A percentile compares a stretch with the other conserved stretches of the same genome.
Evolutionary conservation across 2,888 invertebrate genomes (phyloP).

Genomic region (Thecophora atra): DNA sequence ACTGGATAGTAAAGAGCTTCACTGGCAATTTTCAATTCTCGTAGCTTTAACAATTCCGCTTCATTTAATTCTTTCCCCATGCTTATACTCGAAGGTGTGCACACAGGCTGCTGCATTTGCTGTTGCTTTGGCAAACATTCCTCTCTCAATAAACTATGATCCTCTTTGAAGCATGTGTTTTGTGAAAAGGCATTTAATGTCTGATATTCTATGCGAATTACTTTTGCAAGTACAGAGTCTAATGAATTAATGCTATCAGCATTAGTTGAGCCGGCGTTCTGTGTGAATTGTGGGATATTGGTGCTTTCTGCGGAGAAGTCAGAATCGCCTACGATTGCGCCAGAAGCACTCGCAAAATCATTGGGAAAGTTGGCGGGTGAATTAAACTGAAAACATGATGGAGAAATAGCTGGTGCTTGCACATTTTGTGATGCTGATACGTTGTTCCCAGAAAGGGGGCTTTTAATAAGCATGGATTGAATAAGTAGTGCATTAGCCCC

Average conservation of each 20-base stretch:
- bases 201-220: constrained; percentile 86
- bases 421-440: constrained; percentile 20
- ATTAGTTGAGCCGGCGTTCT: constrained; percentile 47
- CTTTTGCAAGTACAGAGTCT: constrained; percentile 85
- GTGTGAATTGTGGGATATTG: constrained; percentile 54
- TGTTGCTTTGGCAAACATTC: constrained; percentile 42
- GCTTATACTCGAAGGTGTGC: constrained; percentile 53
- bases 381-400: constrained; percentile 46
- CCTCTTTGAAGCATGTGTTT: constrained; percentile 54
- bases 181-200: constrained; percentile 65
- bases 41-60: constrained; percentile 84
- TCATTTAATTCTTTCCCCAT: constrained; percentile 72
- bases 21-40: constrained; percentile 86
- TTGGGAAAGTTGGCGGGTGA: constrained; percentile 47
- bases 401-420: constrained; percentile 28
- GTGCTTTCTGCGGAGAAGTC: constrained; percentile 48
- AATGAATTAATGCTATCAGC: constrained; percentile 70
- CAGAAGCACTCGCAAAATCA: constrained; percentile 53
- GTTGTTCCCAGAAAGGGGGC: constrained; percentile 43
- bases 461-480: constrained; percentile 53
- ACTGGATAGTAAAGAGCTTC: constrained; percentile 85
- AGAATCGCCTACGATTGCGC: constrained; percentile 37
- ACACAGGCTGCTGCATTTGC: constrained; percentile 51
- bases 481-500: constrained; percentile 53
- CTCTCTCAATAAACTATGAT: constrained; percentile 46